A percentile compares a stretch with the other conserved stretches of the same genome.
Evolutionary conservation across 2,113 vertebrate genomes (phyloP).

Genomic region (Eurystomus gularis): DNA sequence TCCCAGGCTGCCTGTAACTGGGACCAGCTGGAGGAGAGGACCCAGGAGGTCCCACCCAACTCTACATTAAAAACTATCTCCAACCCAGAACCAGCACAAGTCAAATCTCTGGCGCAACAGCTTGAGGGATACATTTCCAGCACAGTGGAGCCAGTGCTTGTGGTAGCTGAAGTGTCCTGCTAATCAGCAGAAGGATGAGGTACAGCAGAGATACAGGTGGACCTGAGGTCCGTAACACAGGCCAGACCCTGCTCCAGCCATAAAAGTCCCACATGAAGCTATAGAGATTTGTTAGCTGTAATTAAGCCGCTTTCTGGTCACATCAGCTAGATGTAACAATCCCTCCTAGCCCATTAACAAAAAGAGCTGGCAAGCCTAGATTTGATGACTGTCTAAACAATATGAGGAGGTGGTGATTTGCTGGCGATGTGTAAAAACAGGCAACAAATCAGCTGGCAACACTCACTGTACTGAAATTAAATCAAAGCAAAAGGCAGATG

Average conservation of each 20-base stretch:
- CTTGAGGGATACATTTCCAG: neutral
- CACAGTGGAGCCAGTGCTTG: neutral
- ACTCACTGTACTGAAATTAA: slow-evolving; percentile 3
- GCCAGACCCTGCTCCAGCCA: neutral
- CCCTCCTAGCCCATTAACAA: slow-evolving; percentile 50
- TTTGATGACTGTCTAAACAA: slow-evolving; percentile 64
- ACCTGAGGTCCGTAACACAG: neutral
- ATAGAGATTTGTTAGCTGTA: slow-evolving; percentile 42
- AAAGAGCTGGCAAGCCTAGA: slow-evolving; percentile 27
- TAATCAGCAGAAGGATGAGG: neutral
- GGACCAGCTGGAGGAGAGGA: neutral
- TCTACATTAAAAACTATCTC: neutral
- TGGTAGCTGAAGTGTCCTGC: neutral
- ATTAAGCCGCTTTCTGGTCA: slow-evolving; percentile 17
- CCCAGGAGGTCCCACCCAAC: neutral
- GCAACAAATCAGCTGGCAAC: slow-evolving; percentile 50
- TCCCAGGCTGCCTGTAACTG: neutral
- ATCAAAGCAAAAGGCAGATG: slow-evolving; percentile 53
- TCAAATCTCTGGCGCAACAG: neutral
- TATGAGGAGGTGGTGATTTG: slow-evolving; percentile 58
- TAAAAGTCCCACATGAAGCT: neutral
- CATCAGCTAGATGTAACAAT: slow-evolving; percentile 12
- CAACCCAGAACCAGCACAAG: neutral
- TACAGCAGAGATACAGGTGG: neutral
- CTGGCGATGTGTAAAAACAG: slow-evolving; percentile 52